phyloP scores from a whole-genome alignment of 2,888 invertebrate genomes.

The Drosophila neotestacea region DNA sequence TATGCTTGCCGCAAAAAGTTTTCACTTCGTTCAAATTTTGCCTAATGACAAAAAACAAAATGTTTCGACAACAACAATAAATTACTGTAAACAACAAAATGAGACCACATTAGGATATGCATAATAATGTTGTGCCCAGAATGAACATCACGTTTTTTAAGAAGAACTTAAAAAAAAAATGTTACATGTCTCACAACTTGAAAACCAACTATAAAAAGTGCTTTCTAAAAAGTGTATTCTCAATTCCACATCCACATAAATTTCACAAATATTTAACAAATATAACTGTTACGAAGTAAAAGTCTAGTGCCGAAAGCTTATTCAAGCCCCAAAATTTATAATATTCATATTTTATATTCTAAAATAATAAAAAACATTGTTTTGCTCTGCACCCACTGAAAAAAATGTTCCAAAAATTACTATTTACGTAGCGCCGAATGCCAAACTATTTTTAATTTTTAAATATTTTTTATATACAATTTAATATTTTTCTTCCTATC shows the following conservation, averaged over 20 bases:
- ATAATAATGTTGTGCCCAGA: slow-evolving; percentile 31
- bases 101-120: slow-evolving; percentile 32
- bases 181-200: not conserved
- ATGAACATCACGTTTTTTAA: slow-evolving; percentile 17
- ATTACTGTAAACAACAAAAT: slow-evolving; percentile 48
- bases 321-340: too few relatives aligned
- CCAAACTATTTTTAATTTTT: too few relatives aligned
- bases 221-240: not conserved
- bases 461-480: too few relatives aligned
- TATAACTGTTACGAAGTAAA: too few relatives aligned
- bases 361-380: too few relatives aligned
- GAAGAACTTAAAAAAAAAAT: slow-evolving; percentile 4
- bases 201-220: not conserved
- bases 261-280: not conserved
- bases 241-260: not conserved
- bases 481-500: too few relatives aligned
- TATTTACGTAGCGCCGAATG: too few relatives aligned
- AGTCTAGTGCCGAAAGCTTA: too few relatives aligned
- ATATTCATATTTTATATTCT: too few relatives aligned
- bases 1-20: slow-evolving; percentile 70
- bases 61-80: slow-evolving; percentile 55
- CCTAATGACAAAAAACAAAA: slow-evolving; percentile 65
- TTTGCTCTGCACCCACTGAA: too few relatives aligned
- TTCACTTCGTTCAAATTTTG: slow-evolving; percentile 42
- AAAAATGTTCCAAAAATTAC: too few relatives aligned